Percentiles rank a stretch among this genome's conserved stretches.
Conservation (phyloP, 2,113 vertebrate genomes). For the Leiothrix lutea region DNA sequence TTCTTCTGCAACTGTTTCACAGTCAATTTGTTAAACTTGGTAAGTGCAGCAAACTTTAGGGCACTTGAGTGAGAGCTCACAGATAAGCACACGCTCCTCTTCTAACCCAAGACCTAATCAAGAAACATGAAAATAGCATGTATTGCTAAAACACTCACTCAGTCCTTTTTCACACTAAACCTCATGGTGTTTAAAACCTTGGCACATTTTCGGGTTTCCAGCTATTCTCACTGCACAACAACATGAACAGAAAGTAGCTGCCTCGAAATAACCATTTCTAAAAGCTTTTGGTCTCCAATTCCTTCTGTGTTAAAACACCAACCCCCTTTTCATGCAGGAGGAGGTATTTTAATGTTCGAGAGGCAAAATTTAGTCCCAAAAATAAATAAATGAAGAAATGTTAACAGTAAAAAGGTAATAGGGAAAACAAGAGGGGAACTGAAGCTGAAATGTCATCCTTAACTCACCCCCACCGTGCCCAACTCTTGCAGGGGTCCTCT, state of each 20-base stretch:
- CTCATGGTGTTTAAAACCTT: slow-evolving; percentile 59
- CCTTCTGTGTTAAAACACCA: background rate
- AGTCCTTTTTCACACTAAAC: slow-evolving; percentile 13
- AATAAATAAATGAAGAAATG: background rate
- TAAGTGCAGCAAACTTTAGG: background rate
- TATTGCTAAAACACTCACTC: background rate
- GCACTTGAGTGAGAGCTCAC: background rate
- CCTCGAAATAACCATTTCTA: slow-evolving; percentile 8
- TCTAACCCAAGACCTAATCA: background rate
- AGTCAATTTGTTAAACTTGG: background rate
- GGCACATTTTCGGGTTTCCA: slow-evolving; percentile 56
- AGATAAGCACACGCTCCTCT: background rate
- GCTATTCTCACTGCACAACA: slow-evolving; percentile 37
- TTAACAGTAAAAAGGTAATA: slow-evolving; percentile 2
- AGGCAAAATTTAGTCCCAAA: background rate
- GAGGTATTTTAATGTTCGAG: background rate
- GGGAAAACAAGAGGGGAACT: slow-evolving; percentile 46
- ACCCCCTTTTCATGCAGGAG: background rate
- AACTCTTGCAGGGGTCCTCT: slow-evolving; percentile 55
- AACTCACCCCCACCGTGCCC: slow-evolving; percentile 59
- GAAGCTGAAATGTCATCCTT: slow-evolving; percentile 64
- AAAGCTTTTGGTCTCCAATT: background rate
- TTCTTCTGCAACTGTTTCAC: background rate
- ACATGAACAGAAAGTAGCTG: slow-evolving; percentile 28
- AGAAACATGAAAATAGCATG: background rate